Evolutionary conservation across 1,140 invertebrate species (phyloP).

Genomic region (Pinna nobilis): DNA sequence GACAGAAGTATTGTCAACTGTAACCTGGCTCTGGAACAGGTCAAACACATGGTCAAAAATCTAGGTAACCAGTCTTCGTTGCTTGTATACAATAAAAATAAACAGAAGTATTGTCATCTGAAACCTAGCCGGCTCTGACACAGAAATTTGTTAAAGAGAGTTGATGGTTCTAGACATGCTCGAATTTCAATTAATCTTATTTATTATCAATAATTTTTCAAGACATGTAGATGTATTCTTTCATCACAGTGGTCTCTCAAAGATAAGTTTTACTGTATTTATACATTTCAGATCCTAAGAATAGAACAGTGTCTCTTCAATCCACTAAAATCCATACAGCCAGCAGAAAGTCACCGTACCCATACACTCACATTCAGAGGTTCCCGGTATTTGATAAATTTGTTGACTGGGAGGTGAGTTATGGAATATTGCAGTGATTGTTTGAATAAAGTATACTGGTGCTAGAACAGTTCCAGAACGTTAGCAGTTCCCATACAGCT

Average conservation of each 20-base stretch:
- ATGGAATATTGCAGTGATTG: not conserved
- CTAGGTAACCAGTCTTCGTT: not conserved
- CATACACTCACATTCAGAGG: slow-evolving; percentile 68
- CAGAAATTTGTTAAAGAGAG: too few species aligned
- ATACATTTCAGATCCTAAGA: slow-evolving; percentile 12
- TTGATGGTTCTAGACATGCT: not conserved
- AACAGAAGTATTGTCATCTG: too few species aligned
- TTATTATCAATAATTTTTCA: not conserved
- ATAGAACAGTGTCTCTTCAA: not conserved
- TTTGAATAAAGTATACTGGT: too few species aligned
- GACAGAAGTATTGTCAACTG: slow-evolving; percentile 66
- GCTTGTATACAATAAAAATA: too few species aligned
- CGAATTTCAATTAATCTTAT: not conserved
- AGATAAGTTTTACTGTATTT: not conserved
- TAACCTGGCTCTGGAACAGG: slow-evolving; percentile 69
- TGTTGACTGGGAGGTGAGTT: slow-evolving; percentile 74
- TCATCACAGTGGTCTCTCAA: not conserved
- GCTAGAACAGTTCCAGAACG: too few species aligned
- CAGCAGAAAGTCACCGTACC: slow-evolving; percentile 72
- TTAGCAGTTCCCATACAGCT: too few species aligned
- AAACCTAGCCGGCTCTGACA: too few species aligned
- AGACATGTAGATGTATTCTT: not conserved
- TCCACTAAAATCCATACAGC: slow-evolving; percentile 60
- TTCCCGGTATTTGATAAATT: slow-evolving; percentile 75
- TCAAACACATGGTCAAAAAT: slow-evolving; percentile 63